Evolutionary conservation across 2,797 vertebrate species (phyloP).

Genomic region (Microctenopoma stevenorrisi): DNA sequence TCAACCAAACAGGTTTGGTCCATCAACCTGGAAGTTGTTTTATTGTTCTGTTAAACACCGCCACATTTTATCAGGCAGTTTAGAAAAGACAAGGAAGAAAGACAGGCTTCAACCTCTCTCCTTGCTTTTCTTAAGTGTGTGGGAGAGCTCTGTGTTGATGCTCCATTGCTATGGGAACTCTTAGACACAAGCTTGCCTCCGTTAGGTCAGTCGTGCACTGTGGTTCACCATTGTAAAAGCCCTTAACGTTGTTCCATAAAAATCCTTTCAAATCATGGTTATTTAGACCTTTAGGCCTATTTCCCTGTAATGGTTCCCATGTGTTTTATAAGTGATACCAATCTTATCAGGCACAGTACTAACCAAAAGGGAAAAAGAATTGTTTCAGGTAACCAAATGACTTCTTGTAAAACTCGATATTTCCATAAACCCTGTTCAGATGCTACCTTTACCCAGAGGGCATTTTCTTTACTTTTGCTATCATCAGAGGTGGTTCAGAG

Average conservation of each 20-base stretch:
- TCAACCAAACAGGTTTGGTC: constrained; percentile 49
- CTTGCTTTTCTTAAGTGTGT: constrained; percentile 16
- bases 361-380: constrained; percentile 45
- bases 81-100: constrained; percentile 35
- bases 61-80: constrained; percentile 50
- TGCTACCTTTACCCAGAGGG: constrained; percentile 43
- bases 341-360: constrained; percentile 67
- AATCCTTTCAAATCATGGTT: constrained; percentile 61
- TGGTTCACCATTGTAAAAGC: constrained; percentile 51
- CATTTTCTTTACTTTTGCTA: constrained; percentile 13
- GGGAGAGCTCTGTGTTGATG: constrained; percentile 48
- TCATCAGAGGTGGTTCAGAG: constrained; percentile 17
- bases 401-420: constrained; percentile 66
- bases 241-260: constrained; percentile 63
- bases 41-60: constrained; percentile 55
- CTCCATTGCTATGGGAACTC: constrained; percentile 43
- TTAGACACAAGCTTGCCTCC: constrained; percentile 54
- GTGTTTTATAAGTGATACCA: constrained; percentile 67
- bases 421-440: constrained; percentile 45
- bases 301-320: constrained; percentile 69
- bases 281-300: constrained; percentile 67
- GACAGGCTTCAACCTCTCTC: constrained; percentile 18
- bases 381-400: constrained; percentile 55
- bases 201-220: constrained; percentile 43
- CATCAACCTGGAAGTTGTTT: constrained; percentile 66